Conservation (phyloP, 2,113 vertebrate genomes). For the Eurystomus gularis region DNA sequence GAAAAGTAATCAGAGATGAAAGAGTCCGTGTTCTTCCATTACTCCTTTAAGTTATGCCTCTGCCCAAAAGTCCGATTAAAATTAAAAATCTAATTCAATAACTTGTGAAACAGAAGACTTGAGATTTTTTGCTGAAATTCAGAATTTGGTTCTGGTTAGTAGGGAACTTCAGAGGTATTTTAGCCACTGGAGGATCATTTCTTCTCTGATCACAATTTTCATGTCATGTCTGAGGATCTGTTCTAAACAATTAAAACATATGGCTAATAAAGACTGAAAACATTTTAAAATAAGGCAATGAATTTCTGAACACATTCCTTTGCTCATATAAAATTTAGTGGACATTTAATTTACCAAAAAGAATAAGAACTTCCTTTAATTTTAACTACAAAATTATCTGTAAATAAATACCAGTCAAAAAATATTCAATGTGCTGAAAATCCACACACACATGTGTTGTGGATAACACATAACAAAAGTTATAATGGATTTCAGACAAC, state of each 20-base stretch:
- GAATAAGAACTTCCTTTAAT: neutral
- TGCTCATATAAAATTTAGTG: neutral
- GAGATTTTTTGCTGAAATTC: neutral
- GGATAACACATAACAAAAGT: neutral
- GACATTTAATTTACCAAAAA: neutral
- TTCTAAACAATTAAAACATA: neutral
- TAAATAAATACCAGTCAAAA: neutral
- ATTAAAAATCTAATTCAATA: neutral
- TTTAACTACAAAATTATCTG: neutral
- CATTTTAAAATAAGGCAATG: neutral
- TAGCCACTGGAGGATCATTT: neutral
- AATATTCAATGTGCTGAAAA: neutral
- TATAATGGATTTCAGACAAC: neutral
- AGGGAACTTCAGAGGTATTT: neutral
- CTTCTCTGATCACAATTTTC: neutral
- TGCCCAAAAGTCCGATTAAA: neutral
- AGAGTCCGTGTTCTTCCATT: neutral
- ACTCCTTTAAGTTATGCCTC: neutral
- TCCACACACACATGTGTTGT: neutral
- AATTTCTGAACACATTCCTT: neutral
- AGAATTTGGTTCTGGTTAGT: neutral
- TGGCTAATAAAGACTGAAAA: neutral
- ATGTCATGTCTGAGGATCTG: neutral
- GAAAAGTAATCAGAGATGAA: neutral
- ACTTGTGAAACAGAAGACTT: neutral